phyloP scores from a whole-genome alignment of 2,888 invertebrate genomes.

The Nomada ruficornis region DNA sequence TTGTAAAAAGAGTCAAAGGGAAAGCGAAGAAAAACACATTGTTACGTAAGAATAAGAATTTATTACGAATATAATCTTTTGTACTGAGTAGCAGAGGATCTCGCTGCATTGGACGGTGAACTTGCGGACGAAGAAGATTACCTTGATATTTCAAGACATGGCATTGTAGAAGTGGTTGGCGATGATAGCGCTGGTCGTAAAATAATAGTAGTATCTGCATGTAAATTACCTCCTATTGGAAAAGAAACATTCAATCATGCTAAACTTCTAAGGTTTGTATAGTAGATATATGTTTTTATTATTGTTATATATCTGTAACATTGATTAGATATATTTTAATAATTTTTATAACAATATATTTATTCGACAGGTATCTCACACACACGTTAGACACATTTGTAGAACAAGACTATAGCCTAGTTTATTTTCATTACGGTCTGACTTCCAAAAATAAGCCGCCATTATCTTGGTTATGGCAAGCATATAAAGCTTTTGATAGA shows the following conservation, averaged over 20 bases:
- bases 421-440: conserved; percentile 99
- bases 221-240: conserved; percentile 88
- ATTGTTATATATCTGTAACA: conserved; percentile 8
- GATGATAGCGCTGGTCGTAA: conserved; percentile 95
- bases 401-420: conserved; percentile 98
- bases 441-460: conserved; percentile 98
- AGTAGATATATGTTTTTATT: conserved; percentile 14
- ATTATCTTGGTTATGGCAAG: conserved; percentile 97
- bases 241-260: conserved; percentile 91
- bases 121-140: conserved; percentile 86
- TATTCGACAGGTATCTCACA: conserved; percentile 92
- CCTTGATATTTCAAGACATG: conserved; percentile 89
- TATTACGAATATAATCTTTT: conserved; percentile 45
- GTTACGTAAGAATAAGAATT: neutral
- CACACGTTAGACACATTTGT: conserved; percentile 98
- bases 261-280: conserved; percentile 88
- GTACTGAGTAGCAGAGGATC: conserved; percentile 78
- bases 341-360: conserved; percentile 23
- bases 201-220: conserved; percentile 98
- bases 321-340: neutral
- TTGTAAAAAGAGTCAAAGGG: neutral
- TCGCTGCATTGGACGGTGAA: conserved; percentile 82
- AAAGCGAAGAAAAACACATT: neutral
- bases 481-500: conserved; percentile 98
- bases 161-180: conserved; percentile 93